These are phyloP conservation scores for Bambusicola thoracicus DNA, from an alignment of 2,113 vertebrate species.

Conservation along the genomic window DNA sequence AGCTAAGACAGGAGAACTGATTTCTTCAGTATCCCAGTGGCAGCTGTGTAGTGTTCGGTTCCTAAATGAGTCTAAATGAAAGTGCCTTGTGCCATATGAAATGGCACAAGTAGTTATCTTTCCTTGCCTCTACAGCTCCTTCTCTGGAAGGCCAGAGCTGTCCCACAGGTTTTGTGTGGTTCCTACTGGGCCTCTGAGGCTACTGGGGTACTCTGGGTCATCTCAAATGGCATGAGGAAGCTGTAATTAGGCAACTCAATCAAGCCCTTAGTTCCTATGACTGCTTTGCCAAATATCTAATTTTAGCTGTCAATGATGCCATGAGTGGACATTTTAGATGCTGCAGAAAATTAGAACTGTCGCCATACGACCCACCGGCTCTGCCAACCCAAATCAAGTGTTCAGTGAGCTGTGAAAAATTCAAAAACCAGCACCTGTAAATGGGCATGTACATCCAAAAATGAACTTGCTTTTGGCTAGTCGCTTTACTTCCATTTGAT, in stretches of 20 bases:
- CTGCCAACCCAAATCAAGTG: background rate
- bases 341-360: conserved; percentile 44
- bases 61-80: background rate
- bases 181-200: background rate
- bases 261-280: conserved; percentile 26
- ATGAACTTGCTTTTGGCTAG: conserved; percentile 32
- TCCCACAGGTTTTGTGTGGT: background rate
- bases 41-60: background rate
- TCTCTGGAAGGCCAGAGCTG: background rate
- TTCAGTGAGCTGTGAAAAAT: conserved; percentile 16
- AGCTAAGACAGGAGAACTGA: conserved; percentile 17
- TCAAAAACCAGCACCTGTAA: background rate
- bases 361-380: background rate
- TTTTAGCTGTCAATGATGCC: conserved; percentile 55
- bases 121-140: background rate
- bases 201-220: background rate
- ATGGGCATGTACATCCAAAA: background rate
- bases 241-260: conserved; percentile 55
- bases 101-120: background rate
- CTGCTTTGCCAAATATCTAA: conserved; percentile 54
- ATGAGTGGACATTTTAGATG: conserved; percentile 42
- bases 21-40: background rate
- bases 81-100: background rate
- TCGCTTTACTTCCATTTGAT: background rate
- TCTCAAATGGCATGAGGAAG: conserved; percentile 8